Conservation (phyloP, 2,113 vertebrate species). For the Dasyurus viverrinus region DNA sequence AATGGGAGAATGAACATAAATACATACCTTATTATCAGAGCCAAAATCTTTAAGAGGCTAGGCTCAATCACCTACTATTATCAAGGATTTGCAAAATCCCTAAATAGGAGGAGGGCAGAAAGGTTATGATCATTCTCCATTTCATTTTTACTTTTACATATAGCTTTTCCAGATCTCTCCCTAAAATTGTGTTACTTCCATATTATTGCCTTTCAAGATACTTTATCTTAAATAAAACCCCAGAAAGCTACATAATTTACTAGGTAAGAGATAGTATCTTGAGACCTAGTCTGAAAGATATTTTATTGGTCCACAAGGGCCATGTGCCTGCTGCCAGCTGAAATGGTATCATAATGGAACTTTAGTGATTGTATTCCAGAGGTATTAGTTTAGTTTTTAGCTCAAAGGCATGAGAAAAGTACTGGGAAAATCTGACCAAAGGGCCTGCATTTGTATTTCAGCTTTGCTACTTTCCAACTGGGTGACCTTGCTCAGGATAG, state of each 20-base stretch:
- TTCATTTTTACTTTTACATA: neutral
- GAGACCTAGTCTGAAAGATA: neutral
- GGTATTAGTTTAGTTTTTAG: neutral
- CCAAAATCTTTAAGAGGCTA: neutral
- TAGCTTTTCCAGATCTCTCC: neutral
- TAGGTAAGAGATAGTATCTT: neutral
- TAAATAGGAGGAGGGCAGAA: neutral
- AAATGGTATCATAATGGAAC: neutral
- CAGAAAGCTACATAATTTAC: neutral
- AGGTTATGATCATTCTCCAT: neutral
- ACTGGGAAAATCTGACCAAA: neutral
- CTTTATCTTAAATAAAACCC: neutral
- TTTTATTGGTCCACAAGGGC: neutral
- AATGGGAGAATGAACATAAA: constrained; percentile 8
- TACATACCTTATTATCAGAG: neutral
- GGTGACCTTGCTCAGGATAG: neutral
- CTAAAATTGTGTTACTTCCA: neutral
- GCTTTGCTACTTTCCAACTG: neutral
- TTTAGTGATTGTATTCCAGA: neutral
- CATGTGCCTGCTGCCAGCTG: neutral
- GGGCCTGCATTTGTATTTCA: neutral
- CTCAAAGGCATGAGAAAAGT: neutral
- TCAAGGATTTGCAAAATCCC: neutral
- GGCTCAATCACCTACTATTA: neutral
- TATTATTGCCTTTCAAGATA: neutral